Percentiles rank a stretch among this genome's conserved stretches.
phyloP scores from a whole-genome alignment of 2,113 vertebrate species.

The Thamnaconus septentrionalis region DNA sequence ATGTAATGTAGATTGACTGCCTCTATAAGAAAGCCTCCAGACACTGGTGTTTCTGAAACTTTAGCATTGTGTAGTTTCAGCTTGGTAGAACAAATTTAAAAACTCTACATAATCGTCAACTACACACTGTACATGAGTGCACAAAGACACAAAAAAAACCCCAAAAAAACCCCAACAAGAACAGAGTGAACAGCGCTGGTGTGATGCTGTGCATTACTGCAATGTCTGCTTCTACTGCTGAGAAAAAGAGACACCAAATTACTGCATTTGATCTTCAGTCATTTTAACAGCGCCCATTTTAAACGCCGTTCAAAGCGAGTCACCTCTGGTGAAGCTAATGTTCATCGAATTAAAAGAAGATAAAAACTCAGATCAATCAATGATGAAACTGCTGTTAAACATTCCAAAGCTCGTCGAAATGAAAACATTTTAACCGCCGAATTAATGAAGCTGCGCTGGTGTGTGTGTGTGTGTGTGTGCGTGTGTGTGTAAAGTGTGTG shows the following conservation, averaged over 20 bases:
- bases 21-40: too few relatives aligned
- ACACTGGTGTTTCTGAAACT: too few relatives aligned
- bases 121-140: too few relatives aligned
- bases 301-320: slow-evolving; percentile 36
- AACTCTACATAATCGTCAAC: too few relatives aligned
- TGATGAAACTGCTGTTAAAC: slow-evolving; percentile 48
- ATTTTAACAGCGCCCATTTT: slow-evolving; percentile 23
- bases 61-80: too few relatives aligned
- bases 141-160: too few relatives aligned
- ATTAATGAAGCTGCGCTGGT: slow-evolving; percentile 29
- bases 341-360: slow-evolving; percentile 48
- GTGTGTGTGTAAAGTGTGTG: too few relatives aligned
- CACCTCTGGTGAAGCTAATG: slow-evolving; percentile 37
- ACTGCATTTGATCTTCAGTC: slow-evolving; percentile 37
- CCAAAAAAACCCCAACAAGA: too few relatives aligned
- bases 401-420: slow-evolving; percentile 41
- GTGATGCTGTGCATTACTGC: background rate
- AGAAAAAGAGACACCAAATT: slow-evolving; percentile 18
- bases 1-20: too few relatives aligned
- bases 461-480: background rate
- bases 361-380: slow-evolving; percentile 48
- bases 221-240: slow-evolving; percentile 11
- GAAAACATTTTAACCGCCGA: slow-evolving; percentile 23
- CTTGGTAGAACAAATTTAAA: too few relatives aligned
- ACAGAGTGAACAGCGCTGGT: too few relatives aligned